Evolutionary conservation across 1,140 invertebrate genomes (phyloP).

Genomic region (Whitmania pigra): DNA sequence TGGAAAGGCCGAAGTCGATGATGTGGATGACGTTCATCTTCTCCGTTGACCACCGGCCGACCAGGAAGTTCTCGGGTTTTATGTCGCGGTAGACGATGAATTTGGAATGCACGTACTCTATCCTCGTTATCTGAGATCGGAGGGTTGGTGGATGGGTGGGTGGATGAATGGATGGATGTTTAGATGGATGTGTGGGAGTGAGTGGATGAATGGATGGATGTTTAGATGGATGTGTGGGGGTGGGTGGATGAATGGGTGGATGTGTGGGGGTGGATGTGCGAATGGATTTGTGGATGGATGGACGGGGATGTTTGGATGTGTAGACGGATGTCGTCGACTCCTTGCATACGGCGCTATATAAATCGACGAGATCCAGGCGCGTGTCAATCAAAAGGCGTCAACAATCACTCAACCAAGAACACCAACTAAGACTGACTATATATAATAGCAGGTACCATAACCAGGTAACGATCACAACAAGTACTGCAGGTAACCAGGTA

Average conservation of each 20-base stretch:
- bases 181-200: not conserved
- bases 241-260: not conserved
- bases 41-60: conserved; percentile 90
- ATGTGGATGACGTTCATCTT: conserved; percentile 98
- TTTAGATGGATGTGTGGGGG: not conserved
- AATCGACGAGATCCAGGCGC: too few relatives aligned
- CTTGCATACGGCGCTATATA: too few relatives aligned
- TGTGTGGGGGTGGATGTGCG: not conserved
- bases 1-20: conserved; percentile 95
- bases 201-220: not conserved
- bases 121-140: conserved; percentile 58
- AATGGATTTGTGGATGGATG: too few relatives aligned
- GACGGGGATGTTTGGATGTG: too few relatives aligned
- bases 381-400: too few relatives aligned
- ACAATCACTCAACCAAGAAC: too few relatives aligned
- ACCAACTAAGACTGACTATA: too few relatives aligned
- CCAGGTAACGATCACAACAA: too few relatives aligned
- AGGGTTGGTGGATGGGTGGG: not conserved
- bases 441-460: too few relatives aligned
- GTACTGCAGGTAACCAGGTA: too few relatives aligned
- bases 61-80: conserved; percentile 99
- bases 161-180: not conserved
- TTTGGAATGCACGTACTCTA: conserved; percentile 98
- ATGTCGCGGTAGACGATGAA: conserved; percentile 99
- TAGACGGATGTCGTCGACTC: not conserved